phyloP scores from a whole-genome alignment of 1,140 invertebrate genomes.

The Cherax quadricarinatus region DNA sequence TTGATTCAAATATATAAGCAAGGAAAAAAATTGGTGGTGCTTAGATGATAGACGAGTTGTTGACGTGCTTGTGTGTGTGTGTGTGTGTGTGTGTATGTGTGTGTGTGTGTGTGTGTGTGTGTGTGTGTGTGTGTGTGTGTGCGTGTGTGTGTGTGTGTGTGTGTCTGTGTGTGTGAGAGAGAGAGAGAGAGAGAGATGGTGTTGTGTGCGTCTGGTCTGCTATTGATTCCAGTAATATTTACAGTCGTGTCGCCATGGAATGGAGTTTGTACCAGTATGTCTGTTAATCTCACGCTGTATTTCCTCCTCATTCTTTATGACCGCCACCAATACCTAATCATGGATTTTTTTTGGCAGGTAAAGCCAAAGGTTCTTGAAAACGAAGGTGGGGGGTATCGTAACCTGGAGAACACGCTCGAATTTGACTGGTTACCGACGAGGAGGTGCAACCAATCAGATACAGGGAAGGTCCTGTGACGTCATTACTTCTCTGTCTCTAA shows the following conservation, averaged over 20 bases:
- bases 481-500: conserved; percentile 59
- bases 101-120: not conserved
- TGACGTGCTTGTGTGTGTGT: not conserved
- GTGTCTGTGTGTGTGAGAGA: not conserved
- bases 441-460: conserved; percentile 50
- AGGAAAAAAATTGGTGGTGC: too few relatives aligned
- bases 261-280: conserved; percentile 21
- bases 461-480: conserved; percentile 34
- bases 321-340: conserved; percentile 48
- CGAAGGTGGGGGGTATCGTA: conserved; percentile 42
- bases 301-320: conserved; percentile 31
- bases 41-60: too few relatives aligned
- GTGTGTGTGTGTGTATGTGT: not conserved
- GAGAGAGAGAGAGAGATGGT: too few relatives aligned
- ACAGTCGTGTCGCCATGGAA: conserved; percentile 5
- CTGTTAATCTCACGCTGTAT: conserved; percentile 49
- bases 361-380: conserved; percentile 49
- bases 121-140: not conserved
- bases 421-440: conserved; percentile 41
- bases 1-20: too few relatives aligned
- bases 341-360: conserved; percentile 44
- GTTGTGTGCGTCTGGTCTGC: conserved; percentile 8
- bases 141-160: not conserved
- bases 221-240: conserved; percentile 42
- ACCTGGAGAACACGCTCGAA: conserved; percentile 16